phyloP scores from a whole-genome alignment of 1,140 invertebrate species.

The Procambarus virginalis region DNA sequence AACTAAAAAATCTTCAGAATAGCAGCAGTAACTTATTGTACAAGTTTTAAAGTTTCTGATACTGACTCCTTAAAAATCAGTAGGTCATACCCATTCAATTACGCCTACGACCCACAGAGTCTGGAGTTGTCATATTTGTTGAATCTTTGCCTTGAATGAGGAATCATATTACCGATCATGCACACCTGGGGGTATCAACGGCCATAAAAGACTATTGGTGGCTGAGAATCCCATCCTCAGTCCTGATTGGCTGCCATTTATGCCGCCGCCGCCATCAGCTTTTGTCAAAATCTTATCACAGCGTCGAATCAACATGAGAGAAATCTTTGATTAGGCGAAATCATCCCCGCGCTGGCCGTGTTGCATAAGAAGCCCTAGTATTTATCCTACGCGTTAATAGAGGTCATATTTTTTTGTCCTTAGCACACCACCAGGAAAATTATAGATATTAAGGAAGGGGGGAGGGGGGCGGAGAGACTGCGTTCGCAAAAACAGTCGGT shows the following conservation, averaged over 20 bases:
- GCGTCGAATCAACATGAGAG: constrained; percentile 26
- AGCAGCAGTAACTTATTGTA: too few species aligned
- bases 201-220: not conserved
- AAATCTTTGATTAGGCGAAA: constrained; percentile 25
- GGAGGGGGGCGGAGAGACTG: not conserved
- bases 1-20: too few species aligned
- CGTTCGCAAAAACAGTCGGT: constrained; percentile 36
- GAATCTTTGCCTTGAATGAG: not conserved
- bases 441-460: constrained; percentile 37
- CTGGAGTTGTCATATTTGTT: not conserved
- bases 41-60: too few species aligned
- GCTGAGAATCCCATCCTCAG: not conserved
- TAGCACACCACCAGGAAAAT: constrained; percentile 48
- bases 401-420: constrained; percentile 48
- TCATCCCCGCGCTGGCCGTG: constrained; percentile 22
- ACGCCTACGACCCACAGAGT: not conserved
- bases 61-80: not conserved
- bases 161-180: not conserved
- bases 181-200: not conserved
- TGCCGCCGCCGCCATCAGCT: constrained; percentile 1
- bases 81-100: not conserved
- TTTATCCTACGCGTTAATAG: constrained; percentile 50
- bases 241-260: constrained; percentile 13
- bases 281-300: constrained; percentile 38
- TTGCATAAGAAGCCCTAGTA: constrained; percentile 46